Conservation (phyloP, 2,888 invertebrate species). For the Melieria omissa region DNA sequence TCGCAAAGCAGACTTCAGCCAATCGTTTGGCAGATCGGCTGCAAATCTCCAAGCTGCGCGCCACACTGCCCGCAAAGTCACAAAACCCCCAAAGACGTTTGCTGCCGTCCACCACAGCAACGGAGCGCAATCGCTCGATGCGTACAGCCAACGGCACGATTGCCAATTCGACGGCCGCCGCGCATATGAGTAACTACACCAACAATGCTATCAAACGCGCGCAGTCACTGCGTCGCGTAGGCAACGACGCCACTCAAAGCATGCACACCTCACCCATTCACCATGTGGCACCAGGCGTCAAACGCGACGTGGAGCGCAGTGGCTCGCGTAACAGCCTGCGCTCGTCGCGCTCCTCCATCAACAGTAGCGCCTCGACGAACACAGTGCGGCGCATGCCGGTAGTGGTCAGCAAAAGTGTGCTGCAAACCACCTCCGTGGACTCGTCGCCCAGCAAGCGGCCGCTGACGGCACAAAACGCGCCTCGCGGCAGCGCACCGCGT, state of each 20-base stretch:
- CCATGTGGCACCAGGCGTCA: conserved; percentile 40
- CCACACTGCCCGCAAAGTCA: conserved; percentile 13
- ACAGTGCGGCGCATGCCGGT: conserved; percentile 78
- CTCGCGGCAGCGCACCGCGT: conserved; percentile 56
- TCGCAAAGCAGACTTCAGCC: conserved; percentile 43
- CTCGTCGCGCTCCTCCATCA: conserved; percentile 85
- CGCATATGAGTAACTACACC: conserved; percentile 45
- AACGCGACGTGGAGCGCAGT: conserved; percentile 78
- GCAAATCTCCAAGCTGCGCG: conserved; percentile 21
- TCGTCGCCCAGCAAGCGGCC: conserved; percentile 67
- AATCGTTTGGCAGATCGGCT: conserved; percentile 38
- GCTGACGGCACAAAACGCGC: conserved; percentile 68
- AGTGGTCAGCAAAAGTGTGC: conserved; percentile 56
- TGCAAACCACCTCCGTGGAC: conserved; percentile 62
- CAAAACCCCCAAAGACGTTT: conserved; percentile 22
- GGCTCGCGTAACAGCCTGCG: conserved; percentile 82
- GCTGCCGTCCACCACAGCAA: conserved; percentile 52
- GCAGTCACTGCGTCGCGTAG: conserved; percentile 40
- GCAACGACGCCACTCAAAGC: conserved; percentile 49
- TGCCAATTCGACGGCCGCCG: conserved; percentile 68
- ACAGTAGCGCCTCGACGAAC: conserved; percentile 81
- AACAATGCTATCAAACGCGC: conserved; percentile 48
- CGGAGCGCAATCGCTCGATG: conserved; percentile 78
- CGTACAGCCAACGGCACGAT: conserved; percentile 62
- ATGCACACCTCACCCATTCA: conserved; percentile 42